These are phyloP conservation scores for Caenorhabditis remanei DNA, from an alignment of 1,140 invertebrate species.

Conservation along the genomic window DNA sequence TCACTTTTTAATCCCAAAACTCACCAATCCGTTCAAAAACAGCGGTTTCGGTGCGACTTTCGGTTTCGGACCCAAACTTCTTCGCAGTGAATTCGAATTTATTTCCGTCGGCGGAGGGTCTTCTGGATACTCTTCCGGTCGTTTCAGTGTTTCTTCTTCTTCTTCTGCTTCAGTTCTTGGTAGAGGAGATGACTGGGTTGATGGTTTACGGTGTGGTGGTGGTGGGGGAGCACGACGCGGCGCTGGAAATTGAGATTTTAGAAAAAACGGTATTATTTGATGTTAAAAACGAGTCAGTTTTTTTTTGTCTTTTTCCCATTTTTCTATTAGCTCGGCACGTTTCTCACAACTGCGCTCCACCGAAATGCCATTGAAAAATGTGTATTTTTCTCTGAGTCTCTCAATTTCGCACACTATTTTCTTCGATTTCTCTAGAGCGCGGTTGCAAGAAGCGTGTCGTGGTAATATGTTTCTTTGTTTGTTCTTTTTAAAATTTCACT, in stretches of 20 bases:
- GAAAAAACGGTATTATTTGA: background rate
- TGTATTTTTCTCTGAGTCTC: too few species aligned
- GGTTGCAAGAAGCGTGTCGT: too few species aligned
- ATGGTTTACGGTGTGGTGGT: conserved; percentile 16
- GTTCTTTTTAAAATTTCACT: too few species aligned
- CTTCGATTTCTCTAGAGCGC: too few species aligned
- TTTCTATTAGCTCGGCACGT: too few species aligned
- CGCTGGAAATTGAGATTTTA: background rate
- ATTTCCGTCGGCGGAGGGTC: background rate
- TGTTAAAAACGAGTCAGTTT: background rate
- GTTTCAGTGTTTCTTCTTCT: background rate
- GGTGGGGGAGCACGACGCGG: conserved; percentile 2
- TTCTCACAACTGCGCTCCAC: too few species aligned
- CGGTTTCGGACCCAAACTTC: conserved; percentile 21
- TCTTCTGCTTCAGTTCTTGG: background rate
- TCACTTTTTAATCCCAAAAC: background rate
- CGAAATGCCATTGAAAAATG: too few species aligned
- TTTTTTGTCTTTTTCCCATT: too few species aligned
- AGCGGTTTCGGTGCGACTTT: conserved; percentile 31
- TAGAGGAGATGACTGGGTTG: background rate
- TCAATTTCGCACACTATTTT: too few species aligned
- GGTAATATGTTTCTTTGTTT: too few species aligned
- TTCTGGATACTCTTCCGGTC: background rate
- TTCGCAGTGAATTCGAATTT: background rate
- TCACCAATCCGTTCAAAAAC: conserved; percentile 49